These are phyloP conservation scores for Nomia melanderi DNA, from an alignment of 1,140 invertebrate genomes.

Conservation along the genomic window DNA sequence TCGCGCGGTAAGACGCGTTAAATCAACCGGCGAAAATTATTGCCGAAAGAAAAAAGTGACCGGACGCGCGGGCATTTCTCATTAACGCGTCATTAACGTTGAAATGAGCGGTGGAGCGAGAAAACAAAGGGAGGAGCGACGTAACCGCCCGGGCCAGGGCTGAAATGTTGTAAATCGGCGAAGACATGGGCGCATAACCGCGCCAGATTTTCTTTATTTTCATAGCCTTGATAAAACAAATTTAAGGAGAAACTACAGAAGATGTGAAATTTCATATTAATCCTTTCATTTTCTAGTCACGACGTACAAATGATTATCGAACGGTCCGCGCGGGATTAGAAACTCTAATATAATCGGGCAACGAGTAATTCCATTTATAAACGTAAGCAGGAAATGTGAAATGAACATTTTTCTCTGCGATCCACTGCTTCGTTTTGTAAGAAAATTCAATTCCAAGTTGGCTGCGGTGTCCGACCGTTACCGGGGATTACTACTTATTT, in stretches of 20 bases:
- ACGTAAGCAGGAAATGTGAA: neutral
- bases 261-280: neutral
- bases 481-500: neutral
- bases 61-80: conserved; percentile 47
- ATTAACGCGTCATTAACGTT: conserved; percentile 59
- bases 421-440: neutral
- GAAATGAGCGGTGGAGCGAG: conserved; percentile 25
- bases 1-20: conserved; percentile 24
- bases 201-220: neutral
- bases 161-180: conserved; percentile 7
- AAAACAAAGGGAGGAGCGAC: neutral
- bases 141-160: neutral
- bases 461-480: neutral
- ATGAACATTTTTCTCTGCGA: neutral
- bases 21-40: conserved; percentile 48
- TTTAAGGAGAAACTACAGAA: neutral
- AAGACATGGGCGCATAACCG: conserved; percentile 7
- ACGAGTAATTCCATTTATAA: neutral
- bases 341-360: neutral
- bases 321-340: neutral
- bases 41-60: conserved; percentile 37
- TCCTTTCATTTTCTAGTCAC: neutral
- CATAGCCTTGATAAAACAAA: neutral
- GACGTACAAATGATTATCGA: neutral
- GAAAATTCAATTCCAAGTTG: no score